Percentiles rank a stretch among this genome's conserved stretches.
Evolutionary conservation across 2,113 vertebrate genomes (phyloP).

Genomic region (Corynorhinus townsendii): DNA sequence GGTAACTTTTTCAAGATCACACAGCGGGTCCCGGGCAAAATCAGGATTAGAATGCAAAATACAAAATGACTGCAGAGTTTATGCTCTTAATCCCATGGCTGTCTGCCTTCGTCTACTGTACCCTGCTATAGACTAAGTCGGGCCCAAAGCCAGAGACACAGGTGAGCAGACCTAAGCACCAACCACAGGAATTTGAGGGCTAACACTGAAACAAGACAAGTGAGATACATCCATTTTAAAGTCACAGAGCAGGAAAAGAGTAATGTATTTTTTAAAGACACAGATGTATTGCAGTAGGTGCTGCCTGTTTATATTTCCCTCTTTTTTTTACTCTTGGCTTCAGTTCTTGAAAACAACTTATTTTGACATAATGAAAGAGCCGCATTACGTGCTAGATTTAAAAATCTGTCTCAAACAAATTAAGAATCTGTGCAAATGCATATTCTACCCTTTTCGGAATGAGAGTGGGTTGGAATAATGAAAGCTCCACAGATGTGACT

Average conservation of each 20-base stretch:
- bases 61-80: neutral
- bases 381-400: neutral
- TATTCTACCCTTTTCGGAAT: neutral
- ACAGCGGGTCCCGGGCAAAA: neutral
- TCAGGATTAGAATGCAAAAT: neutral
- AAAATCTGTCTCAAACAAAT: conserved; percentile 9
- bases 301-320: neutral
- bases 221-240: neutral
- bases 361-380: neutral
- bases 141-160: neutral
- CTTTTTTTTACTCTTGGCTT: neutral
- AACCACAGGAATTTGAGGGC: neutral
- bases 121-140: neutral
- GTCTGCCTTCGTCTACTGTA: neutral
- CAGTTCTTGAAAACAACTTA: conserved; percentile 28
- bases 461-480: neutral
- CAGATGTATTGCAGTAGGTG: neutral
- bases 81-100: neutral
- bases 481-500: neutral
- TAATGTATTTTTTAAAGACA: neutral
- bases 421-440: neutral
- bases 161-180: neutral
- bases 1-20: neutral
- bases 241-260: neutral
- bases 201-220: neutral